phyloP scores from a whole-genome alignment of 2,113 vertebrate genomes.

The Chlorocebus sabaeus region DNA sequence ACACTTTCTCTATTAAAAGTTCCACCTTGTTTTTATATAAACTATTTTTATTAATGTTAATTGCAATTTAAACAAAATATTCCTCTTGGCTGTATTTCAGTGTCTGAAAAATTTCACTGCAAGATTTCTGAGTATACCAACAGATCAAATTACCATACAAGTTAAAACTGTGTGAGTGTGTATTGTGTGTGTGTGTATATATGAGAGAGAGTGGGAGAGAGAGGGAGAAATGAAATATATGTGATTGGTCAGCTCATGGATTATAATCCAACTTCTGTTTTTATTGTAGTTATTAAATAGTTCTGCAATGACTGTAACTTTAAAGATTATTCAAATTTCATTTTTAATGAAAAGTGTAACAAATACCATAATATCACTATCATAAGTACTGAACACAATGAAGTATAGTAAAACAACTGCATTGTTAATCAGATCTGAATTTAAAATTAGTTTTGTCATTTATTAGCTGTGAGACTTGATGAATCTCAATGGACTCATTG shows the following conservation, averaged over 20 bases:
- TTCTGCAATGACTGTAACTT: not conserved
- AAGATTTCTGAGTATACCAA: not conserved
- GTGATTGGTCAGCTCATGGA: not conserved
- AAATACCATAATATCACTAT: not conserved
- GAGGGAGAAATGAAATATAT: not conserved
- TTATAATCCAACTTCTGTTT: not conserved
- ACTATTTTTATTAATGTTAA: conserved; percentile 42
- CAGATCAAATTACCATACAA: conserved; percentile 1
- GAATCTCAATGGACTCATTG: not conserved
- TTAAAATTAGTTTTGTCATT: conserved; percentile 23
- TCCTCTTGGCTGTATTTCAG: conserved; percentile 9
- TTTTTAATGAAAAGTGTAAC: not conserved
- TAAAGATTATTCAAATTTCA: not conserved
- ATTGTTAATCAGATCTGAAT: conserved; percentile 1
- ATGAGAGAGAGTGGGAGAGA: too few relatives aligned
- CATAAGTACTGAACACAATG: not conserved
- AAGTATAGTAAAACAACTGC: not conserved
- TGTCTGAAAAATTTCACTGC: not conserved
- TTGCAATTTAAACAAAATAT: conserved; percentile 16
- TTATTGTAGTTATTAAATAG: not conserved
- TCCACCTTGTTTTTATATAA: not conserved
- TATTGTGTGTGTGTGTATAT: too few relatives aligned
- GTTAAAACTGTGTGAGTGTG: not conserved
- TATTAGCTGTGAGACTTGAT: not conserved
- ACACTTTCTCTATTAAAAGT: not conserved